These are phyloP conservation scores for Danaus melanippus DNA, from an alignment of 1,140 invertebrate genomes.

Conservation along the genomic window DNA sequence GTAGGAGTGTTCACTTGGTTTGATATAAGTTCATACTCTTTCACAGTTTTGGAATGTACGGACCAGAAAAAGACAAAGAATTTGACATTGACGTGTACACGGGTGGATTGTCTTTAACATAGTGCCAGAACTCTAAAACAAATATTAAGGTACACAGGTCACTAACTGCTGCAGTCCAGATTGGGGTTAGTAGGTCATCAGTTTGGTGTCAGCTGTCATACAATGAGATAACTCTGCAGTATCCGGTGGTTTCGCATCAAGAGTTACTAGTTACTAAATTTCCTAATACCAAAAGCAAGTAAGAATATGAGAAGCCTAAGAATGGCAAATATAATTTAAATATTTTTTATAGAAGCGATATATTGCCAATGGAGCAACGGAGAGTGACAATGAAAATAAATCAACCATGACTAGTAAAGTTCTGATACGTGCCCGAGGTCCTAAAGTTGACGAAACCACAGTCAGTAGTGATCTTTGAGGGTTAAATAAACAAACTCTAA, in stretches of 20 bases:
- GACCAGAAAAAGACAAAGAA: slow-evolving; percentile 13
- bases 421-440: slow-evolving; percentile 32
- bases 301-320: slow-evolving; percentile 1
- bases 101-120: slow-evolving; percentile 46
- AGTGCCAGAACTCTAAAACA: slow-evolving; percentile 60
- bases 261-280: slow-evolving; percentile 35
- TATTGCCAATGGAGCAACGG: slow-evolving; percentile 10
- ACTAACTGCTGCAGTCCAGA: slow-evolving; percentile 58
- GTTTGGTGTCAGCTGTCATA: slow-evolving; percentile 54
- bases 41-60: too few species aligned
- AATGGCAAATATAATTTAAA: background rate
- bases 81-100: slow-evolving; percentile 39
- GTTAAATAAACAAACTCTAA: slow-evolving; percentile 57
- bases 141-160: slow-evolving; percentile 54
- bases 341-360: background rate
- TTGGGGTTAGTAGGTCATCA: slow-evolving; percentile 61
- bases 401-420: slow-evolving; percentile 46
- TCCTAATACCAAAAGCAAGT: slow-evolving; percentile 13
- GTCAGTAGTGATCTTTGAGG: slow-evolving; percentile 35
- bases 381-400: slow-evolving; percentile 50
- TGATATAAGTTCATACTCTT: background rate
- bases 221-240: slow-evolving; percentile 64
- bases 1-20: background rate
- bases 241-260: slow-evolving; percentile 44
- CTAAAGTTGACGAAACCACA: slow-evolving; percentile 25